These are phyloP conservation scores for Onychostoma macrolepis DNA, from an alignment of 2,113 vertebrate genomes.

Conservation along the genomic window DNA sequence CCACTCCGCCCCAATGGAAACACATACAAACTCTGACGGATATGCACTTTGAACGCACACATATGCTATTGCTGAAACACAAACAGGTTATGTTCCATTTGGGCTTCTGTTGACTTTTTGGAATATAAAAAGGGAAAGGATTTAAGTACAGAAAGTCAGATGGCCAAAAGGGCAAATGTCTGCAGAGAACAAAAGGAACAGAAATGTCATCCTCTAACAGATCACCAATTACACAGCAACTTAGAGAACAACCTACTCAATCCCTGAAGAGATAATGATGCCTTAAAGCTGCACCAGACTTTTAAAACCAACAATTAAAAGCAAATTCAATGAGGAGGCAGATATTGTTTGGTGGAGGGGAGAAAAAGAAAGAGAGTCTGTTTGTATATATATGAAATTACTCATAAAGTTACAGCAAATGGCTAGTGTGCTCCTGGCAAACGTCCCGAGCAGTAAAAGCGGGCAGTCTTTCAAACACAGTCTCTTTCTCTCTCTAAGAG, in stretches of 20 bases:
- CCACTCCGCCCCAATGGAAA: background rate
- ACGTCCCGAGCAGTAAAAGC: background rate
- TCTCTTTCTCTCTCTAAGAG: background rate
- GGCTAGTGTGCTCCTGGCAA: constrained; percentile 15
- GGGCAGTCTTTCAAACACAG: background rate
- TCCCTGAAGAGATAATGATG: background rate
- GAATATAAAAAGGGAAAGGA: constrained; percentile 24
- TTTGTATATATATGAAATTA: background rate
- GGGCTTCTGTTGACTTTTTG: constrained; percentile 29
- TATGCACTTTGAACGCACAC: constrained; percentile 1
- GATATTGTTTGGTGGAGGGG: background rate
- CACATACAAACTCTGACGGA: constrained; percentile 14
- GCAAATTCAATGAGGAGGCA: constrained; percentile 8
- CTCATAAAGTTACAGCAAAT: constrained; percentile 32
- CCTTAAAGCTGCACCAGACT: background rate
- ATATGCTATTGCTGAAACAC: background rate
- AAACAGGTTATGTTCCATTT: constrained; percentile 26
- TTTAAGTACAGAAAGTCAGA: constrained; percentile 13
- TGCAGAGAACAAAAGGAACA: background rate
- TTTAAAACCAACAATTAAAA: constrained; percentile 29
- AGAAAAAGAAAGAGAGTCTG: background rate
- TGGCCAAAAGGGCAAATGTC: constrained; percentile 11
- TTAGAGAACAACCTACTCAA: background rate
- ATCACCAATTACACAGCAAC: background rate
- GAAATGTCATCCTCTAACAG: constrained; percentile 9